Evolutionary conservation across 2,888 invertebrate genomes (phyloP).

Genomic region (Diadegma fenestrale): DNA sequence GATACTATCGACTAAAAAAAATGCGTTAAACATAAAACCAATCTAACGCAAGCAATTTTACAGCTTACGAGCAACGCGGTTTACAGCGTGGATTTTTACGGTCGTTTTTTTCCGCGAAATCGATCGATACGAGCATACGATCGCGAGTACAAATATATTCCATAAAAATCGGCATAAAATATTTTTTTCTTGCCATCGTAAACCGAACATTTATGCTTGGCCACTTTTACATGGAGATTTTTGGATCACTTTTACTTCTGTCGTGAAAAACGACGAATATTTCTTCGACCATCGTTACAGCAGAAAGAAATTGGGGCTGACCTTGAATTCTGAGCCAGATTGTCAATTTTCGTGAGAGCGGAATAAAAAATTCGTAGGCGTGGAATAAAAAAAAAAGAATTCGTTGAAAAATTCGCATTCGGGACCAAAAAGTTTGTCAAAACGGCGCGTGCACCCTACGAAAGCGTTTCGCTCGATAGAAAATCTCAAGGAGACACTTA

Average conservation of each 20-base stretch:
- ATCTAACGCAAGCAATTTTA: conserved; percentile 14
- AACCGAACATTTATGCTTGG: conserved; percentile 9
- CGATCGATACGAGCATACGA: conserved; percentile 20
- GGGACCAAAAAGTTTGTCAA: background rate
- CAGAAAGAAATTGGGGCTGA: too few relatives aligned
- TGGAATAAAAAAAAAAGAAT: background rate
- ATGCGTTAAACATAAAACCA: conserved; percentile 7
- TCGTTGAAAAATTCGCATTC: background rate
- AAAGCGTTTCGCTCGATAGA: background rate
- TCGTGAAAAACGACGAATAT: background rate
- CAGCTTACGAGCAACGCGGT: conserved; percentile 8
- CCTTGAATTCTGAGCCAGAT: too few relatives aligned
- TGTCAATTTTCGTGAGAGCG: background rate
- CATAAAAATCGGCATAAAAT: conserved; percentile 31
- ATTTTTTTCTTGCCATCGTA: conserved; percentile 30
- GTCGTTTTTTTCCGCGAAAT: conserved; percentile 22
- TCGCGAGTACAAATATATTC: conserved; percentile 10
- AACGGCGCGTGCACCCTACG: background rate
- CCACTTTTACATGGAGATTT: background rate
- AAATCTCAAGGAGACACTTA: background rate
- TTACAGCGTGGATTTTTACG: conserved; percentile 15
- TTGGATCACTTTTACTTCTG: background rate
- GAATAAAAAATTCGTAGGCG: background rate
- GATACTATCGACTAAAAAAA: background rate
- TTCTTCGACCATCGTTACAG: too few relatives aligned